Evolutionary conservation across 2,797 vertebrate species (phyloP), one percentile per base, ranked within the genome.

Genomic region (Huso huso): DNA sequence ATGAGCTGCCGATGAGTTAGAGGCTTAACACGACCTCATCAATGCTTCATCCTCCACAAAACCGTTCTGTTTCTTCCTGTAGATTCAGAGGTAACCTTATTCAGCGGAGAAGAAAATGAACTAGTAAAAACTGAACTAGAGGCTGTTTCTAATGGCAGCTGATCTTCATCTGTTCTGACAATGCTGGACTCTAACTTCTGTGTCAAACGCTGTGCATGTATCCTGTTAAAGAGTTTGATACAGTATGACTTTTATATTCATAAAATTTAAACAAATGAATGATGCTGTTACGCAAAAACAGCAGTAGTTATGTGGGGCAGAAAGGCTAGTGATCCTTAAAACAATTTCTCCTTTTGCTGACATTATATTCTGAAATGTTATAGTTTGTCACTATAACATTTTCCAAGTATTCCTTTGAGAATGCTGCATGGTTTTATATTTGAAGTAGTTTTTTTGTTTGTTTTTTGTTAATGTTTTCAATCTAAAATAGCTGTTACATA

Each of bases 171-270:
- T 15, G 50, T 66, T 70, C 51, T 8, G 37, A 49, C 59, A 65
- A 48, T 66, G 51, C 59, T 57, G 49, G 61, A 53, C 64, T 10
- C 11, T 70, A 69, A 62, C 64, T 37, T 49, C 57, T 49, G 50
- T 48, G 49, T 60, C 51, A 15, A 61, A 61, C 50, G 49, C 50
- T 49, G 50, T 48, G 57, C 51, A 6, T 12, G 49, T 62, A 15
- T 49, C 10, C 48, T 50, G 23, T 23, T 7, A 63, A 10, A 13
- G 15, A 63, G 5, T 49, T 49, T 48, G 63, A 49, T 6, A 63
- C 55, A 64, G 61, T 61, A 51, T 62, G 2, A 53, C 49, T 66
- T 66, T 57, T 62, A n/a, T 68, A 48, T 55, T 68, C 63, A 6
- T 48, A 51, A n/a, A n/a, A 52, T 57, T 49, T 6, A 49, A 53